Conservation (phyloP, 2,113 vertebrate genomes). For the Pelmatolapia mariae region DNA sequence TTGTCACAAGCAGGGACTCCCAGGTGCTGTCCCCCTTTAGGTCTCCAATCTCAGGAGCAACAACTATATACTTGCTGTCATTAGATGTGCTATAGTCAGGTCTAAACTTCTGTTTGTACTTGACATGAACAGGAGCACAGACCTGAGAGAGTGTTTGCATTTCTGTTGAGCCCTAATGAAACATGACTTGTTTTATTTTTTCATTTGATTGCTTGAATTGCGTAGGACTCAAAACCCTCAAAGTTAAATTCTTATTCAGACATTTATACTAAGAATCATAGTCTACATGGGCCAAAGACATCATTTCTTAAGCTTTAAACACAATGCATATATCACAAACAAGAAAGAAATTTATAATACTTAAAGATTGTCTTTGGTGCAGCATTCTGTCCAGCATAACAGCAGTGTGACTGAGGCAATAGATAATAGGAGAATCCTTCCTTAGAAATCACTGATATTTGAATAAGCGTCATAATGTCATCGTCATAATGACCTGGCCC, state of each 20-base stretch:
- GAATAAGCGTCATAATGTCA: neutral
- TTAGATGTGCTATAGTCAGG: neutral
- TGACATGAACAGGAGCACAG: neutral
- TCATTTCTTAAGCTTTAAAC: neutral
- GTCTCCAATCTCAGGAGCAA: neutral
- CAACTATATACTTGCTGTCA: neutral
- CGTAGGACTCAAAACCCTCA: neutral
- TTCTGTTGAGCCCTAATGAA: neutral
- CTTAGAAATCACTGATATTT: neutral
- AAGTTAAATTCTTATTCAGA: neutral
- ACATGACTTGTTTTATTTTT: neutral
- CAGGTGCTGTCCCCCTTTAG: neutral
- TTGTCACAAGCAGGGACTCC: neutral
- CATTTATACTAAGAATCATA: neutral
- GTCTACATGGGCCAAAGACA: rapidly evolving
- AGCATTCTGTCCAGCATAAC: neutral
- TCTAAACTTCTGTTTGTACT: neutral
- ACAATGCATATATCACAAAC: neutral
- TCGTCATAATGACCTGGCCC: neutral
- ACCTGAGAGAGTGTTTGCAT: neutral
- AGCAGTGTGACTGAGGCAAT: neutral
- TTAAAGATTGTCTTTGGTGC: neutral
- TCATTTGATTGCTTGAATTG: neutral
- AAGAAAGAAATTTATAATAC: neutral
- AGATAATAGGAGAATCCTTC: neutral